A percentile compares a stretch with the other conserved stretches of the same genome.
Conservation (phyloP, 2,888 invertebrate genomes). For the Sialis lutaria region DNA sequence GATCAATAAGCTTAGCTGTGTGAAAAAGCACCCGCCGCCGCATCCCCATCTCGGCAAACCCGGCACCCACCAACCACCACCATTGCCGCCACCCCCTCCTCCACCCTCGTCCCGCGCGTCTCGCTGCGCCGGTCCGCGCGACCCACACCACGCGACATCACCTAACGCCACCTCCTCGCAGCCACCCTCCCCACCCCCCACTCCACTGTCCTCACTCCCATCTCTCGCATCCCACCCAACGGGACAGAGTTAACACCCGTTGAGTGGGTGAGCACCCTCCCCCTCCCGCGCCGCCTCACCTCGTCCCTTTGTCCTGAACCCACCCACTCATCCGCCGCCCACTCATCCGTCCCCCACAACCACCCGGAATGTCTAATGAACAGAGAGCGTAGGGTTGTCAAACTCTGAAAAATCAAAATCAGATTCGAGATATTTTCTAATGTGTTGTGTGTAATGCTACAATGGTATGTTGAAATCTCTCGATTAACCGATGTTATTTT, state of each 20-base stretch:
- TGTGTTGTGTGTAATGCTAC: too few species aligned
- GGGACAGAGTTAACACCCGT: slow-evolving; percentile 19
- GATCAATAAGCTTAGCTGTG: slow-evolving; percentile 8
- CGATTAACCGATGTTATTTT: too few species aligned
- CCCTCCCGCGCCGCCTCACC: slow-evolving; percentile 7
- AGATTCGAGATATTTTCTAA: too few species aligned
- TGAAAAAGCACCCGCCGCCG: slow-evolving; percentile 5
- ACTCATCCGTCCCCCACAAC: slow-evolving; percentile 35
- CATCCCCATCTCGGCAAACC: not conserved
- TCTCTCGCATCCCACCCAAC: not conserved
- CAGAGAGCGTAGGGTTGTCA: too few species aligned
- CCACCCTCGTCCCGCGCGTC: slow-evolving; percentile 28
- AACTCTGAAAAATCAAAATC: too few species aligned
- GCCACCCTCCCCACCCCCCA: slow-evolving; percentile 19
- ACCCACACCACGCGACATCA: too few species aligned
- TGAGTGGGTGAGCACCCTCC: slow-evolving; percentile 9
- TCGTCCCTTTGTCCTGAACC: not conserved
- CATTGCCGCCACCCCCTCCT: slow-evolving; percentile 23
- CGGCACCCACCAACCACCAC: slow-evolving; percentile 22
- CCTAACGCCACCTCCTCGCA: too few species aligned
- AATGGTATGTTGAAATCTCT: too few species aligned
- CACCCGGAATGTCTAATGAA: not conserved
- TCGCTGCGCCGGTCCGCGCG: slow-evolving; percentile 18
- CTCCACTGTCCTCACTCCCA: not conserved
- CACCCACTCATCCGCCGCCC: slow-evolving; percentile 28